Evolutionary conservation across 2,113 vertebrate species (phyloP), one percentile per base, ranked within the genome.

Genomic region (Megatriorchis doriae): DNA sequence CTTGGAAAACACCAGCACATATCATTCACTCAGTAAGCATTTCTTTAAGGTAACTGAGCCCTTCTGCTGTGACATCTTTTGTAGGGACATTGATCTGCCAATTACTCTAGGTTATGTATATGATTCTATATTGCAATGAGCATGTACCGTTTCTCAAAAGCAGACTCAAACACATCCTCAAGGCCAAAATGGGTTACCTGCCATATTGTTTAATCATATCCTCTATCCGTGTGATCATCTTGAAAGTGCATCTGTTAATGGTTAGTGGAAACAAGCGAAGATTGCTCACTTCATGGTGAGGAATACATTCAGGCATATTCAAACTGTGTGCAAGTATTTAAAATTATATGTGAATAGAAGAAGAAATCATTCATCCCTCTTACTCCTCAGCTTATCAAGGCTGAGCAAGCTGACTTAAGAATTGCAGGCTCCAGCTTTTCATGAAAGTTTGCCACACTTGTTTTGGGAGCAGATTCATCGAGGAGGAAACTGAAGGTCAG

Each of bases 131-230:
- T 50, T 59, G 72, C 26, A 79, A 3, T 34, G 4, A 36, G 7
- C 10, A 31, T 6, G 11, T 25, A 10, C 13, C n/a, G 3, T 43
- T 86, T 67, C 65, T 80, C 47, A 47, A 47, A 14, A 56, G 9
- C 2, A 2, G 34, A 56, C 4, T n/a, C 23, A 66, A 36, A 45
- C 17, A 58, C 12, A 31, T 25, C 11, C 19, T 81, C 0, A 1
- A 45, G 23, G 22, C 3, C 34, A 83, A 53, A 78, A 43, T 6
- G 6, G 2, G 4, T 59, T 82, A 65, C 20, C 22, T 68, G 22
- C 10, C 3, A 3, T 19, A 13, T 26, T 31, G 43, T 42, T 87
- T 34, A 79, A 32, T 36, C 15, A 61, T 59, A 58, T 48, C 17
- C 13, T 58, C 13, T 22, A 65, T 16, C 1, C 1, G 3, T 29